phyloP scores from a whole-genome alignment of 1,140 invertebrate genomes.

The Papilio helenus region DNA sequence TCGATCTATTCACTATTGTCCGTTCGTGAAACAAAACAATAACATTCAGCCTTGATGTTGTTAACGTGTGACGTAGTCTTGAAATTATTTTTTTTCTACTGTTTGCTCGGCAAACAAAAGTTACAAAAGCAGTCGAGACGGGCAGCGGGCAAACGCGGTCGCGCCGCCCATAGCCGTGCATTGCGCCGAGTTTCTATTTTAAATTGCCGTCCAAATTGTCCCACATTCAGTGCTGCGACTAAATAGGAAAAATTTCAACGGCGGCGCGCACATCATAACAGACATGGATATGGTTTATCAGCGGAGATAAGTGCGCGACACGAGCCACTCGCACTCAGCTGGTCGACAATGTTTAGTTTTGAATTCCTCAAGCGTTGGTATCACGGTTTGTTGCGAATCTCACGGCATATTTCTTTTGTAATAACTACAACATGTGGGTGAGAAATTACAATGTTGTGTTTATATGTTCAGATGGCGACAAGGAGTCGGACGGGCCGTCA shows the following conservation, averaged over 20 bases:
- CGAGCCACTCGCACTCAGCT: conserved; percentile 57
- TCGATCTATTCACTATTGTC: conserved; percentile 50
- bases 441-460: conserved; percentile 41
- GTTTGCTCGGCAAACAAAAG: conserved; percentile 71
- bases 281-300: conserved; percentile 62
- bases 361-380: conserved; percentile 78
- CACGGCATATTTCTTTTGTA: conserved; percentile 40
- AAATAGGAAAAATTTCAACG: conserved; percentile 45
- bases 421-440: conserved; percentile 39
- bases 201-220: conserved; percentile 48
- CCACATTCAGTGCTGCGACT: conserved; percentile 46
- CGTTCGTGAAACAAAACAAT: conserved; percentile 54
- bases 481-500: conserved; percentile 80
- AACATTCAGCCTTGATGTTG: conserved; percentile 65
- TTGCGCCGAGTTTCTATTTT: conserved; percentile 51
- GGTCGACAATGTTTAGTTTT: conserved; percentile 76
- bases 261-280: conserved; percentile 12
- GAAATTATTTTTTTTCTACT: conserved; percentile 73
- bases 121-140: conserved; percentile 61
- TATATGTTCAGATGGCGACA: conserved; percentile 77
- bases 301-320: conserved; percentile 62
- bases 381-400: conserved; percentile 59
- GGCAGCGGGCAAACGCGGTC: conserved; percentile 58
- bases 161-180: conserved; percentile 47
- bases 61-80: conserved; percentile 71